phyloP scores from a whole-genome alignment of 1,140 invertebrate species.

The Laupala kohalensis region DNA sequence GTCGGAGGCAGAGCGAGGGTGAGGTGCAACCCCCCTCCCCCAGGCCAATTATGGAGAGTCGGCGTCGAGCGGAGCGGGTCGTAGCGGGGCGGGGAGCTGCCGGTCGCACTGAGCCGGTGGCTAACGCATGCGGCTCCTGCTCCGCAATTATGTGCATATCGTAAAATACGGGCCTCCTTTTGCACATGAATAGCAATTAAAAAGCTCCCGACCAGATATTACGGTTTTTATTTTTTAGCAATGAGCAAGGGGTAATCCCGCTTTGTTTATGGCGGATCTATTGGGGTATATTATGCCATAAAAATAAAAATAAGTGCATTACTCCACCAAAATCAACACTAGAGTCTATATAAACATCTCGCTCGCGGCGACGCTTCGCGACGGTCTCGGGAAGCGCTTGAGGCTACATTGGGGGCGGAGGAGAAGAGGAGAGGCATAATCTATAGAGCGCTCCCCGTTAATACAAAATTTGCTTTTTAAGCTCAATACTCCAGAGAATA shows the following conservation, averaged over 20 bases:
- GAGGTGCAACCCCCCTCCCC: neutral
- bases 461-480: conserved; percentile 9
- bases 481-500: conserved; percentile 10
- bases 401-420: neutral
- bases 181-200: conserved; percentile 13
- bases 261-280: conserved; percentile 14
- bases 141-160: conserved; percentile 11
- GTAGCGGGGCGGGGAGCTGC: too few relatives aligned
- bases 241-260: conserved; percentile 9
- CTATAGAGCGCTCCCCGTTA: conserved; percentile 2
- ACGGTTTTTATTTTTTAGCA: conserved; percentile 2
- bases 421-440: neutral
- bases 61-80: too few relatives aligned
- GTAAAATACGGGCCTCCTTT: conserved; percentile 10
- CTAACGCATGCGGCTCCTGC: neutral
- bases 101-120: too few relatives aligned
- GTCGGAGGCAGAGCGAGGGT: neutral
- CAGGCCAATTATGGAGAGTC: too few relatives aligned
- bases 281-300: conserved; percentile 15
- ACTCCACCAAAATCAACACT: conserved; percentile 11
- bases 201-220: conserved; percentile 2
- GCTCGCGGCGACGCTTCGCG: neutral
- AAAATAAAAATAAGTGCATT: conserved; percentile 14
- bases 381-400: too few relatives aligned
- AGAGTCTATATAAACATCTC: neutral